phyloP scores from a whole-genome alignment of 2,113 vertebrate genomes.

The Hypomesus transpacificus region DNA sequence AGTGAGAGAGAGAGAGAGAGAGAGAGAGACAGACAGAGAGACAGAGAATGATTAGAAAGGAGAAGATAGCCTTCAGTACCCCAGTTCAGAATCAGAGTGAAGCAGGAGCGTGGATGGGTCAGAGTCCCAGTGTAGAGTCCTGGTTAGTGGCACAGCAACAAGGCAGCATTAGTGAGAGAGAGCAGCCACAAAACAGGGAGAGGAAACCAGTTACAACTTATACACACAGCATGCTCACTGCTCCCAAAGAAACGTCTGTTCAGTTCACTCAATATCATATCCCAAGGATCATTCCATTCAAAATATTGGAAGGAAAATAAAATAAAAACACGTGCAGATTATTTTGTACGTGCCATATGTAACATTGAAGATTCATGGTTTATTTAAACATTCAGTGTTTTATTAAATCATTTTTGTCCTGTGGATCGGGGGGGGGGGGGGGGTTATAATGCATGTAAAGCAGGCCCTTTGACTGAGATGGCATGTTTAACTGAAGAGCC shows the following conservation, averaged over 20 bases:
- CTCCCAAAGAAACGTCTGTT: conserved; percentile 11
- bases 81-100: conserved; percentile 99
- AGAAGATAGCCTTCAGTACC: conserved; percentile 95
- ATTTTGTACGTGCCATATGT: too few relatives aligned
- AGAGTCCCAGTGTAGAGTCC: conserved; percentile 99
- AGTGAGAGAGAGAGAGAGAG: conserved; percentile 79
- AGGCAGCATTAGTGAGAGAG: conserved; percentile 92
- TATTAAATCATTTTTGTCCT: too few relatives aligned
- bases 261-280: not conserved
- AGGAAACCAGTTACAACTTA: conserved; percentile 55
- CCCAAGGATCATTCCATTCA: too few relatives aligned
- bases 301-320: too few relatives aligned
- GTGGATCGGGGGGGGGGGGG: conserved; percentile 27
- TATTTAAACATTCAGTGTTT: too few relatives aligned
- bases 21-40: too few relatives aligned
- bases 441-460: conserved; percentile 51
- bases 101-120: conserved; percentile 99
- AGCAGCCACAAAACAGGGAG: conserved; percentile 53
- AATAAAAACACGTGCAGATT: too few relatives aligned
- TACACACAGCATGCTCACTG: conserved; percentile 54
- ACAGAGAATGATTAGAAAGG: conserved; percentile 54
- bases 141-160: conserved; percentile 91
- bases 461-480: conserved; percentile 33
- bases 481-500: conserved; percentile 40
- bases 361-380: too few relatives aligned